phyloP scores from a whole-genome alignment of 2,113 vertebrate genomes.

The Eira barbara region DNA sequence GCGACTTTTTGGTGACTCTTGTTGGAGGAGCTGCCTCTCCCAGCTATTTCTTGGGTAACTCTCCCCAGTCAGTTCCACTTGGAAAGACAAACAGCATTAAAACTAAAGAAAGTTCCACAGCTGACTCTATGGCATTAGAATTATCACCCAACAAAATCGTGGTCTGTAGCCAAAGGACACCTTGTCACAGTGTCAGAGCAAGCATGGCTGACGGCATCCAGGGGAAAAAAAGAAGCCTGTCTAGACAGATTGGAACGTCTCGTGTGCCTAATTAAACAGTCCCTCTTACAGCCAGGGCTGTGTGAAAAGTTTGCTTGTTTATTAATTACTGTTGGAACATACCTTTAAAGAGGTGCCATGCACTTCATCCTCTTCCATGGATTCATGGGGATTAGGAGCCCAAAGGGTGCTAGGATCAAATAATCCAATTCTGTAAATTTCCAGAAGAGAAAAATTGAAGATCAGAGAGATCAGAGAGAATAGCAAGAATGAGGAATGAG shows the following conservation, averaged over 20 bases:
- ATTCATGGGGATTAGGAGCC: background rate
- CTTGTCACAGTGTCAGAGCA: slow-evolving; percentile 54
- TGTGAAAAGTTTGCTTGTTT: slow-evolving; percentile 55
- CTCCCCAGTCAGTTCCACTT: background rate
- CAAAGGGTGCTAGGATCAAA: background rate
- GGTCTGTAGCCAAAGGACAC: slow-evolving; percentile 52
- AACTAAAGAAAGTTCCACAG: slow-evolving; percentile 41
- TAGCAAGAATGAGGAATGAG: background rate
- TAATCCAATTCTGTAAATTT: background rate
- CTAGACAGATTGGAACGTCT: slow-evolving; percentile 70
- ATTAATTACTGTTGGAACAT: slow-evolving; percentile 37
- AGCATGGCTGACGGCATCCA: slow-evolving; percentile 29
- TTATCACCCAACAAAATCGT: slow-evolving; percentile 60
- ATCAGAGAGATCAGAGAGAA: background rate
- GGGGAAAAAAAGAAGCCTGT: slow-evolving; percentile 64
- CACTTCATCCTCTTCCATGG: slow-evolving; percentile 24
- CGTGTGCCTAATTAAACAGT: slow-evolving; percentile 70
- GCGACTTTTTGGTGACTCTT: background rate
- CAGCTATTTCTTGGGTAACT: background rate
- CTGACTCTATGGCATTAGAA: slow-evolving; percentile 26
- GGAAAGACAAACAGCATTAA: slow-evolving; percentile 68
- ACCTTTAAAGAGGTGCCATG: slow-evolving; percentile 25
- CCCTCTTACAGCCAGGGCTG: background rate
- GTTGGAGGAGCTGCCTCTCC: background rate
- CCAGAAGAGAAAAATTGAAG: background rate